Base-by-base conservation (phyloP, 2,888 invertebrate genomes). In the Cryptocheilus praepositus region DNA sequence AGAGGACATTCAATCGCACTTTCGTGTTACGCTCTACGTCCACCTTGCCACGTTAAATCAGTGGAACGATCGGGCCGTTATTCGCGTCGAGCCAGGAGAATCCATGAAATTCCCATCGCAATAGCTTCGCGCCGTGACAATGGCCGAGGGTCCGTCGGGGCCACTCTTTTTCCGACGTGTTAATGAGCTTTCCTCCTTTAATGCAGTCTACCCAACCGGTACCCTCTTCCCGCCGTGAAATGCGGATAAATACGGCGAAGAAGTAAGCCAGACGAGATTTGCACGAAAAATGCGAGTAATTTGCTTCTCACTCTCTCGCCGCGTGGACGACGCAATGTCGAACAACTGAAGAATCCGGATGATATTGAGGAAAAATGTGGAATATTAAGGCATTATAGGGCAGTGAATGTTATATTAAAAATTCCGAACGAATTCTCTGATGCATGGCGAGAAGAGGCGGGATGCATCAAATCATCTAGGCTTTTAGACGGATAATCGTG, bases 21-120 rank as follows among this genome's bases (percentile, higher is more conserved):
- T 65, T 18, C 68, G 74, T 69, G 57, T 61, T 57, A 54, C 64
- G 53, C 53, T 45, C 56, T 64, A 25, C 25, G 67, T 67, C 45
- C 70, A 59, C 58, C 71, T 66, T 56, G 43, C 70, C 28, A 58
- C 73, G 71, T 66, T 77, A 79, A 79, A 79, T 79, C 79, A 75
- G 75, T 67, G 77, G 60, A 79, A 79, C 79, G 79, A 79, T 79
- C 78, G 77, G 72, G 61, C 71, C 70, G 77, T 74, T 73, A 77
- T 76, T 77, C 77, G 68, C 76, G 76, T 70, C 71, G 71, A 54
- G 69, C 71, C 67, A 67, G 73, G 64, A 71, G 71, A 80, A 79
- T 79, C 77, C 79, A 79, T 79, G 79, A 80, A 79, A 79, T 75
- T 75, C 80, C 71, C 80, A 75, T 79, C 70, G 80, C 80, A 77